Percentiles rank a stretch among this genome's conserved stretches.
Conservation (phyloP, 2,113 vertebrate genomes). For the Trematocara macrostoma region DNA sequence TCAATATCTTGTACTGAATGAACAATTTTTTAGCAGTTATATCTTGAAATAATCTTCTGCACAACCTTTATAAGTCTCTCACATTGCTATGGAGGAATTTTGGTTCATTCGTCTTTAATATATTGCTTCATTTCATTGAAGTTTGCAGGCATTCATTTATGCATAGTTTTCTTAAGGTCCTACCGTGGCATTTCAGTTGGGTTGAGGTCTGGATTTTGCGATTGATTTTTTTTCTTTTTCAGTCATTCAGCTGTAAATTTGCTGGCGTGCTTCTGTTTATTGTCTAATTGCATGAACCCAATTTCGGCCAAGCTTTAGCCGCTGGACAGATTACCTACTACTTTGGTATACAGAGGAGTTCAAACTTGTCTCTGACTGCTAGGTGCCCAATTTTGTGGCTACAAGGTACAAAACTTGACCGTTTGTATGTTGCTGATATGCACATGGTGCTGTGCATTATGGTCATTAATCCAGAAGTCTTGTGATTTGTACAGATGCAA, state of each 20-base stretch:
- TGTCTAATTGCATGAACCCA: neutral
- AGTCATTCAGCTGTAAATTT: neutral
- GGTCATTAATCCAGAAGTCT: neutral
- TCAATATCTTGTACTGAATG: neutral
- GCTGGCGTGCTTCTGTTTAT: neutral
- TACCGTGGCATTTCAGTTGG: neutral
- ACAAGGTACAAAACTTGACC: neutral
- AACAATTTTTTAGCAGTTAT: neutral
- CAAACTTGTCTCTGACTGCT: neutral
- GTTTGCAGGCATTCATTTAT: neutral
- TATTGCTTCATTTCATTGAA: neutral
- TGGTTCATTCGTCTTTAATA: neutral
- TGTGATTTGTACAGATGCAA: neutral
- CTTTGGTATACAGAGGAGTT: neutral
- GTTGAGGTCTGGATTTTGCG: neutral
- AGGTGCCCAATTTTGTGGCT: neutral
- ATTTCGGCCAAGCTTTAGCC: neutral
- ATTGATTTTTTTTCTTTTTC: neutral
- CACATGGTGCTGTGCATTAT: neutral
- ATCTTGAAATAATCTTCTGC: neutral
- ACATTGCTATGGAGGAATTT: neutral
- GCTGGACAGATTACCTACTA: neutral
- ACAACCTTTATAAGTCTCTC: neutral
- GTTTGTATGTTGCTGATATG: neutral
- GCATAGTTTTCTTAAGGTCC: neutral